Evolutionary conservation across 2,113 vertebrate genomes (phyloP).

Genomic region (Butorides virescens): DNA sequence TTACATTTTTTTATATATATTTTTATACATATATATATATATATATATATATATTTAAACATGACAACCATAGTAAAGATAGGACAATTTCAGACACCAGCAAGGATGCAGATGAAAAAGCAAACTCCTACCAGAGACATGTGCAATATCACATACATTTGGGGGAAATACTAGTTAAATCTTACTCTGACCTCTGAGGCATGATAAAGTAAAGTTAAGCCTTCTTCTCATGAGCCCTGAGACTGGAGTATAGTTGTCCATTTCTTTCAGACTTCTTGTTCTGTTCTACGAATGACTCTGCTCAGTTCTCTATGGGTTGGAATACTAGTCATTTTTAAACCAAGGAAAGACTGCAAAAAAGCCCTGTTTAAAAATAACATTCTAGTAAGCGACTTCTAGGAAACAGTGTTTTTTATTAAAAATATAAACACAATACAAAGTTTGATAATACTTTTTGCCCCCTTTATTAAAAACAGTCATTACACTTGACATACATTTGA

Average conservation of each 20-base stretch:
- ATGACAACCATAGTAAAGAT: not conserved
- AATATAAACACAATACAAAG: not conserved
- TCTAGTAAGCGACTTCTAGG: not conserved
- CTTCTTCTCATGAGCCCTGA: not conserved
- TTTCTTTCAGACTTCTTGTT: not conserved
- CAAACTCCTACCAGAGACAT: not conserved
- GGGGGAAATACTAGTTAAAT: not conserved
- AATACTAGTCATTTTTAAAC: not conserved
- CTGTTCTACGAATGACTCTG: not conserved
- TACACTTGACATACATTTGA: not conserved
- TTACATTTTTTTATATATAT: not conserved
- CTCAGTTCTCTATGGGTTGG: not conserved
- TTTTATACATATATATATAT: not conserved
- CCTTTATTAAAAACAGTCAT: slow-evolving; percentile 46
- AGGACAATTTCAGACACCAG: not conserved
- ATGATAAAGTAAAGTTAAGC: not conserved
- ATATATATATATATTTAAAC: not conserved
- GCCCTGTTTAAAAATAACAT: not conserved
- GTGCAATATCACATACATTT: not conserved
- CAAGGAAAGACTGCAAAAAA: not conserved
- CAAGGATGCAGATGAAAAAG: not conserved
- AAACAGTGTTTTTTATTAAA: not conserved
- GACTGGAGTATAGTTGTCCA: not conserved
- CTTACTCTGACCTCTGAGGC: not conserved
- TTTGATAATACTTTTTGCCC: not conserved